Evolutionary conservation across 2,888 invertebrate species (phyloP).

Genomic region (Abrostola triplasia): DNA sequence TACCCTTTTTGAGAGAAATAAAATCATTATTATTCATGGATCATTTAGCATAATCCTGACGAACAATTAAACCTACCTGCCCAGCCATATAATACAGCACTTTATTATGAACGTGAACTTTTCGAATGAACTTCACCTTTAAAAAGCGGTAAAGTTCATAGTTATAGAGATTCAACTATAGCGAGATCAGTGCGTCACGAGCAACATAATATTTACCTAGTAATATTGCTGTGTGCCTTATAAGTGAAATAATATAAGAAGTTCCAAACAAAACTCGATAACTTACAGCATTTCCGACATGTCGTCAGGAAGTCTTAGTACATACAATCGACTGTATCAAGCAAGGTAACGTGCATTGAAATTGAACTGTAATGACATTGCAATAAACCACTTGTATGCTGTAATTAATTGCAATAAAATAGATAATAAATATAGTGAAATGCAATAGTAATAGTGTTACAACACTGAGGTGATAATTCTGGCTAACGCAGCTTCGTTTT

Average conservation of each 20-base stretch:
- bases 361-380: neutral
- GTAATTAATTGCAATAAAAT: slow-evolving; percentile 8
- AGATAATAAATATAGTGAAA: slow-evolving; percentile 6
- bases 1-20: too few species aligned
- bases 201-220: slow-evolving; percentile 26
- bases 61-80: slow-evolving; percentile 31
- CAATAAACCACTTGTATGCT: neutral
- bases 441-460: slow-evolving; percentile 6
- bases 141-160: slow-evolving; percentile 43
- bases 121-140: slow-evolving; percentile 57
- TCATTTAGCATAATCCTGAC: slow-evolving; percentile 42
- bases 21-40: too few species aligned
- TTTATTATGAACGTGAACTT: slow-evolving; percentile 51
- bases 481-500: slow-evolving; percentile 18
- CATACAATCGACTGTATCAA: slow-evolving; percentile 11
- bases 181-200: slow-evolving; percentile 22
- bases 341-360: slow-evolving; percentile 35
- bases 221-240: neutral
- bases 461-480: slow-evolving; percentile 16
- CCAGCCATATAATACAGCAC: slow-evolving; percentile 21
- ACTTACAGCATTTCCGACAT: slow-evolving; percentile 38
- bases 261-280: slow-evolving; percentile 12
- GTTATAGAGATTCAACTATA: slow-evolving; percentile 31
- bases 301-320: slow-evolving; percentile 45
- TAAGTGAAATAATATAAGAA: slow-evolving; percentile 14